Evolutionary conservation across 2,888 invertebrate species (phyloP).

Genomic region (Oligia fasciuncula): DNA sequence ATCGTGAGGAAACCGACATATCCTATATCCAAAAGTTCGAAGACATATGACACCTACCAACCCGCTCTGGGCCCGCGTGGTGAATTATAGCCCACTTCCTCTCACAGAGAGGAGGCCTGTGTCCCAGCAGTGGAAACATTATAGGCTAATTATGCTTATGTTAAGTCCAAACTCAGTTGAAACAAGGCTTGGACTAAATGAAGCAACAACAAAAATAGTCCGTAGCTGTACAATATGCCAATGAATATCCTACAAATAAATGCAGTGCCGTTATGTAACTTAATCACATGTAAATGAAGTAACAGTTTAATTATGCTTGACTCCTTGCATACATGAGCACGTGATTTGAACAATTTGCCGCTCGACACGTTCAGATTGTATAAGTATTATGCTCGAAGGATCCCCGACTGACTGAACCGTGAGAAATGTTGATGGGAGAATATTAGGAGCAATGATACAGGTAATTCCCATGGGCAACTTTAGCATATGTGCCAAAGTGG

Average conservation of each 20-base stretch:
- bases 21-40: not conserved
- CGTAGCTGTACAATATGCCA: slow-evolving; percentile 3
- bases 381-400: slow-evolving; percentile 7
- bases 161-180: not conserved
- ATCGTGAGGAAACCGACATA: not conserved
- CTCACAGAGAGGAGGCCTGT: not conserved
- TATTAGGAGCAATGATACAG: not conserved
- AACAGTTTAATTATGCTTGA: slow-evolving; percentile 32
- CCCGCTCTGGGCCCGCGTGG: not conserved
- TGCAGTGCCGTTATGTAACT: slow-evolving; percentile 3
- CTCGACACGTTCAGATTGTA: slow-evolving; percentile 16
- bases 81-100: not conserved
- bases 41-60: not conserved
- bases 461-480: not conserved
- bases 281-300: slow-evolving; percentile 32
- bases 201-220: not conserved
- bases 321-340: slow-evolving; percentile 19
- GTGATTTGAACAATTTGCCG: slow-evolving; percentile 29
- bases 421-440: not conserved
- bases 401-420: not conserved
- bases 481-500: too few relatives aligned
- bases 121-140: too few relatives aligned
- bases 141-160: not conserved
- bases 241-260: not conserved
- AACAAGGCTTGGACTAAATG: not conserved